Evolutionary conservation across 2,797 vertebrate genomes (phyloP).

Genomic region (Urosaurus nigricauda): DNA sequence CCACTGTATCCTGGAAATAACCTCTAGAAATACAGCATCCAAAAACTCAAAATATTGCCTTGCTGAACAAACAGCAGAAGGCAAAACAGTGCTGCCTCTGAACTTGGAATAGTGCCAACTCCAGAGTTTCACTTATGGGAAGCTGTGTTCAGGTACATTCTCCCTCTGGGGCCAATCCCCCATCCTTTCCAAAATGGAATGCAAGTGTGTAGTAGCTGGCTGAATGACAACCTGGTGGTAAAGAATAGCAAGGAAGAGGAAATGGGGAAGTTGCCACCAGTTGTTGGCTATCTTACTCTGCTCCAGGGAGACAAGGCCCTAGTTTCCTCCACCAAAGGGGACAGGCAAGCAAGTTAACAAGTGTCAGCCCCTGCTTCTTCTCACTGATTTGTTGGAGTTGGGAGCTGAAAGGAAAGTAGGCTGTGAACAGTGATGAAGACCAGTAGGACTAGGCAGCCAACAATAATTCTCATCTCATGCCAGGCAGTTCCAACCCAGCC

Average conservation of each 20-base stretch:
- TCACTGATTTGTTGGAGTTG: background rate
- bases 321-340: background rate
- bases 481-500: background rate
- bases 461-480: background rate
- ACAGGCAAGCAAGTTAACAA: too few species aligned
- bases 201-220: too few species aligned
- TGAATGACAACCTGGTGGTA: background rate
- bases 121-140: background rate
- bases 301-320: background rate
- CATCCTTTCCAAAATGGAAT: background rate
- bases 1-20: constrained; percentile 59
- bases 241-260: constrained; percentile 7
- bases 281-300: background rate
- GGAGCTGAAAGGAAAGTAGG: background rate
- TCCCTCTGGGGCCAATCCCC: background rate
- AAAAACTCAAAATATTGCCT: constrained; percentile 40
- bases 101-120: background rate
- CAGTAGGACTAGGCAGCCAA: background rate
- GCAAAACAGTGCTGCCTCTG: constrained; percentile 35
- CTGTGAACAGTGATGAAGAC: background rate
- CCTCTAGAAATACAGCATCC: constrained; percentile 53
- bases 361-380: background rate
- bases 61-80: constrained; percentile 24
- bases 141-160: too few species aligned
- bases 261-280: background rate